phyloP scores from a whole-genome alignment of 1,140 invertebrate species.

The Drosophila murphyi region DNA sequence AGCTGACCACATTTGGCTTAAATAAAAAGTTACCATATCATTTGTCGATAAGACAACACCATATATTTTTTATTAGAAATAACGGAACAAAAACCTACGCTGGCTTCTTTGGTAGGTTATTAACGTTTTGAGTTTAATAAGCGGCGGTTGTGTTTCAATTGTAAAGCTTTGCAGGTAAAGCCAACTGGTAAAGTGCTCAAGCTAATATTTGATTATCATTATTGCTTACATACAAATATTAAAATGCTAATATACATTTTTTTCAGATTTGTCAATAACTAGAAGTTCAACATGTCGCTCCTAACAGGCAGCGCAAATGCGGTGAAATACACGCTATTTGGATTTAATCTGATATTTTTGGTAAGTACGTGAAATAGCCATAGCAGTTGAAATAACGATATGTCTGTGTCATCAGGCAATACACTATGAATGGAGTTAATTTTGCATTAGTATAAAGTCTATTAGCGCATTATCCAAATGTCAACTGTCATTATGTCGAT shows the following conservation, averaged over 20 bases:
- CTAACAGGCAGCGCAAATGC: slow-evolving; percentile 85
- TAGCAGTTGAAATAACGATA: not conserved
- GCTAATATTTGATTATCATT: not conserved
- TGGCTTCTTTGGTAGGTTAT: slow-evolving; percentile 37
- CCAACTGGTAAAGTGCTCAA: not conserved
- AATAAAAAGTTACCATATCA: slow-evolving; percentile 69
- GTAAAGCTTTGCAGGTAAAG: slow-evolving; percentile 3
- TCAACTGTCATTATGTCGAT: not conserved
- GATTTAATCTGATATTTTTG: slow-evolving; percentile 89
- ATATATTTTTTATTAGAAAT: slow-evolving; percentile 55
- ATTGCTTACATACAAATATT: not conserved
- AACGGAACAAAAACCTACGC: slow-evolving; percentile 23
- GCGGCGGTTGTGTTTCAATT: slow-evolving; percentile 41
- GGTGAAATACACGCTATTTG: slow-evolving; percentile 88
- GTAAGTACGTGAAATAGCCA: slow-evolving; percentile 85
- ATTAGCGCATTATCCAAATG: not conserved
- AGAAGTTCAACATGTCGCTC: slow-evolving; percentile 65
- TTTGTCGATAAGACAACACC: slow-evolving; percentile 61
- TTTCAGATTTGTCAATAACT: slow-evolving; percentile 20
- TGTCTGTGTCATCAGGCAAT: slow-evolving; percentile 18
- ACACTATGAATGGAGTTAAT: not conserved
- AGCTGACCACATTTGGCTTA: slow-evolving; percentile 69
- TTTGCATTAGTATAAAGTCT: slow-evolving; percentile 14
- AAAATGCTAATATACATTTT: not conserved
- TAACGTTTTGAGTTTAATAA: slow-evolving; percentile 46